These are phyloP conservation scores for Melipona quadrifasciata DNA, from an alignment of 1,140 invertebrate species.

Conservation along the genomic window DNA sequence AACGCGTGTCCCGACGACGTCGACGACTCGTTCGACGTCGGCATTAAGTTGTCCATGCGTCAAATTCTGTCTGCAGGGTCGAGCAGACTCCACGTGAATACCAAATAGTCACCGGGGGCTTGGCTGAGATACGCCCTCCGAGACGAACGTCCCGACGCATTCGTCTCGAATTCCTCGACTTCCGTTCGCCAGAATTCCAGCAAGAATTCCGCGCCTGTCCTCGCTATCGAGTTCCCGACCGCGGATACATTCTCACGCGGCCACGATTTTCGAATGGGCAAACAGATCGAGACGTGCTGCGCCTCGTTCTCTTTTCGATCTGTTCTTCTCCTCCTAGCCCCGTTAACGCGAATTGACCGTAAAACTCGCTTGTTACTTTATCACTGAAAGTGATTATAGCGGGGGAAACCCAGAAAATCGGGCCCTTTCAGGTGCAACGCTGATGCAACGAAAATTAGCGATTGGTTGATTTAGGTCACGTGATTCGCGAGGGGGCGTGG, in stretches of 20 bases:
- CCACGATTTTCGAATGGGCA: slow-evolving; percentile 32
- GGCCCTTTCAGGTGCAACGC: too few species aligned
- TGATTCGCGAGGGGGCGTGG: too few species aligned
- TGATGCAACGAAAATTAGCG: too few species aligned
- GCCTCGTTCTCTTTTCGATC: slow-evolving; percentile 7
- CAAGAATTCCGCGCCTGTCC: slow-evolving; percentile 40
- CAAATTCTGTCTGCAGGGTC: slow-evolving; percentile 64
- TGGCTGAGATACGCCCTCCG: slow-evolving; percentile 37
- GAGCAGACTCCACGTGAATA: slow-evolving; percentile 46
- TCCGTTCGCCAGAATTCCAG: slow-evolving; percentile 45
- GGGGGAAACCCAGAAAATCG: too few species aligned
- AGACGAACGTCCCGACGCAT: slow-evolving; percentile 56
- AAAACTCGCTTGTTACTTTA: background rate
- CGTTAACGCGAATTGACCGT: slow-evolving; percentile 14
- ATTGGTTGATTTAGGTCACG: too few species aligned
- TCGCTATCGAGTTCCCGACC: slow-evolving; percentile 8
- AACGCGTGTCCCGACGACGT: slow-evolving; percentile 16
- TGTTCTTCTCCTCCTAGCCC: background rate
- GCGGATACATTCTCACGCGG: slow-evolving; percentile 14
- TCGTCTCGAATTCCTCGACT: slow-evolving; percentile 57
- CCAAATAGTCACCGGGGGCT: slow-evolving; percentile 50
- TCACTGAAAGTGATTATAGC: too few species aligned
- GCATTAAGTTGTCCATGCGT: slow-evolving; percentile 65
- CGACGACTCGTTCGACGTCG: slow-evolving; percentile 48
- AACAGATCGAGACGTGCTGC: background rate